A percentile compares a stretch with the other conserved stretches of the same genome.
Conservation (phyloP, 2,888 invertebrate genomes). For the Lycaena phlaeas region DNA sequence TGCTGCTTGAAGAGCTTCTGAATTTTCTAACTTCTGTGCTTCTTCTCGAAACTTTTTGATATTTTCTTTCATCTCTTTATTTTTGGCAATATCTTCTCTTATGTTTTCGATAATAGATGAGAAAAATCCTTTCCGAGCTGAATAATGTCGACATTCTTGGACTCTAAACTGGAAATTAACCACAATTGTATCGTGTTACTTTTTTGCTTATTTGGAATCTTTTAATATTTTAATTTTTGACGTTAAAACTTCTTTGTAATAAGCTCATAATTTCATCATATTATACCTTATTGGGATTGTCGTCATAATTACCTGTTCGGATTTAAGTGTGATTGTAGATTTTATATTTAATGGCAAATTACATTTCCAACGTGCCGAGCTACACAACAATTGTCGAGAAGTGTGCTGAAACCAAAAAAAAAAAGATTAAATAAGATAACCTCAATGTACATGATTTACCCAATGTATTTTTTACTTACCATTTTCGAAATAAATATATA, state of each 20-base stretch:
- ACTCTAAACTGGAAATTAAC: conserved; percentile 32
- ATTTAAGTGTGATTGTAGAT: conserved; percentile 38
- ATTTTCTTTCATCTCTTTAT: conserved; percentile 98
- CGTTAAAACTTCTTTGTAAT: too few species aligned
- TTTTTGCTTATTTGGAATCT: too few species aligned
- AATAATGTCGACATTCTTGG: conserved; percentile 57
- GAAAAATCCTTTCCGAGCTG: conserved; percentile 80
- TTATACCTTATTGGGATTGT: too few species aligned
- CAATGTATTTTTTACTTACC: neutral
- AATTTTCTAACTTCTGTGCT: conserved; percentile 96
- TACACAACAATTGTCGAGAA: conserved; percentile 58
- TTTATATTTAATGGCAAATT: conserved; percentile 47
- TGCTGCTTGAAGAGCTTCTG: conserved; percentile 95
- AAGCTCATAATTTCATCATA: too few species aligned
- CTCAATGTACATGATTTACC: conserved; percentile 24
- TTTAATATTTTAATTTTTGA: too few species aligned
- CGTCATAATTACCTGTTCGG: conserved; percentile 54
- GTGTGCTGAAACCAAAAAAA: conserved; percentile 59
- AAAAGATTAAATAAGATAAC: conserved; percentile 37
- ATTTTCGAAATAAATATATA: conserved; percentile 5
- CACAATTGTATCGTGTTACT: too few species aligned
- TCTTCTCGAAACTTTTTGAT: conserved; percentile 96
- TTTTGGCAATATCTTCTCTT: conserved; percentile 93
- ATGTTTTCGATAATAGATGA: conserved; percentile 93
- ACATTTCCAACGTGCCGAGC: conserved; percentile 61